Base-by-base conservation (phyloP, 2,797 vertebrate genomes). In the Enoplosus armatus region DNA sequence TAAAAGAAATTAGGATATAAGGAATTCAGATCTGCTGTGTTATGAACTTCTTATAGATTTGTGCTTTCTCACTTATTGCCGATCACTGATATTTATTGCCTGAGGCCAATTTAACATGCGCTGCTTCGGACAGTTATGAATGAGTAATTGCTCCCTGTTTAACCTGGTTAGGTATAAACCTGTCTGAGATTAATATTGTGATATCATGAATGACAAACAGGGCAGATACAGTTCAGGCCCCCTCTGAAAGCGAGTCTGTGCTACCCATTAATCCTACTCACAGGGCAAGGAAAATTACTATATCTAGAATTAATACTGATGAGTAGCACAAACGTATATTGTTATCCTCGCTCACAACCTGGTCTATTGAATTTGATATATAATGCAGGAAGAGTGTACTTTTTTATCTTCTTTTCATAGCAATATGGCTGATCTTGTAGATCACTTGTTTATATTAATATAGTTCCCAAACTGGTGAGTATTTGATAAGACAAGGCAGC, bases 31-130 rank as follows among this genome's bases (percentile, higher is more conserved):
- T 92, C 88, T 91, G 88, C 65, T 81, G 85, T 69, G 72, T 94
- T 93, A 93, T 95, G 87, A 95, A 80, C 89, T 90, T 76, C 86
- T 92, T 94, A 93, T 94, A 94, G 87, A 83, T 76, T 72, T 85
- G 69, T 80, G 84, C 84, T 80, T 82, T 85, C 76, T 82, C 41
- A 43, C 63, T 83, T 80, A 85, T 80, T 89, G 87, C 83, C 90
- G 86, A 94, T 95, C 93, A 93, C 90, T 94, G 88, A 93, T 94
- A 95, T 96, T 96, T 96, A 96, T 96, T 94, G 91, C 93, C 86
- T 79, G 54, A 56, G 53, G 88, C 78, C 89, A 87, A 89, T 96
- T 96, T 95, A 94, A 94, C 91, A 81, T 79, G 73, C 79, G 85
- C 87, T 85, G 72, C 87, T 75, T 63, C 67, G 85, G 80, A 69